Evolutionary conservation across 1,140 invertebrate species (phyloP), one percentile per base, ranked within the genome.

Genomic region (Diorhabda sublineata): DNA sequence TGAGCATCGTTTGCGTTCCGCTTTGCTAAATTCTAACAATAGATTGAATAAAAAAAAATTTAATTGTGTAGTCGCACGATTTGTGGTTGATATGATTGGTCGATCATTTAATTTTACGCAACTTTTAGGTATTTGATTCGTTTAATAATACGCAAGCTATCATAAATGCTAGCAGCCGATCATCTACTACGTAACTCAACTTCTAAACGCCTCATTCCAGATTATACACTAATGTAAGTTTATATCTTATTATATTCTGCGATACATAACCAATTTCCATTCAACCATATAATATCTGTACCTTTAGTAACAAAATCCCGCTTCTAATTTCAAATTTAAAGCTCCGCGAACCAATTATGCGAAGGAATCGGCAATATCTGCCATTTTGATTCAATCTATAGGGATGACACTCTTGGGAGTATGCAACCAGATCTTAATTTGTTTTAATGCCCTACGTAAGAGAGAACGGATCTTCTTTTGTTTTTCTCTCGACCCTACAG

Each of bases 351-450:
- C 70, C 72, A 75, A 75, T 75, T 75, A 75, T 75, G 74, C 74
- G 74, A 74, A 26, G 71, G 65, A 57, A 67, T 67, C 43, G 65
- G 11, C 74, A 69, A 74, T 69, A 68, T 69, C 74, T 68, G 74
- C 74, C 74, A 74, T 76, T 73, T 71, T 76, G 74, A 76, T 76
- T 76, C 74, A 76, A 76, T 76, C 74, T 74, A 76, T 76, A 66
- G 69, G 70, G 73, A 76, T 76, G 74, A 74, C 74, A 76, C 74
- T 76, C 74, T 58, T 60, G 61, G 74, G 74, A 73, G 73, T 68
- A 72, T 72, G 41, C 69, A 67, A 64, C 58, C 42, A 63, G 69
- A 68, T 73, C 69, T 68, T 71, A 71, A 71, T 71, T 73, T 73
- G 73, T 71, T 71, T 69, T 71, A 69, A 67, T 66, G 58, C 66